Evolutionary conservation across 2,113 vertebrate species (phyloP).

Genomic region (Gambusia holbrooki): DNA sequence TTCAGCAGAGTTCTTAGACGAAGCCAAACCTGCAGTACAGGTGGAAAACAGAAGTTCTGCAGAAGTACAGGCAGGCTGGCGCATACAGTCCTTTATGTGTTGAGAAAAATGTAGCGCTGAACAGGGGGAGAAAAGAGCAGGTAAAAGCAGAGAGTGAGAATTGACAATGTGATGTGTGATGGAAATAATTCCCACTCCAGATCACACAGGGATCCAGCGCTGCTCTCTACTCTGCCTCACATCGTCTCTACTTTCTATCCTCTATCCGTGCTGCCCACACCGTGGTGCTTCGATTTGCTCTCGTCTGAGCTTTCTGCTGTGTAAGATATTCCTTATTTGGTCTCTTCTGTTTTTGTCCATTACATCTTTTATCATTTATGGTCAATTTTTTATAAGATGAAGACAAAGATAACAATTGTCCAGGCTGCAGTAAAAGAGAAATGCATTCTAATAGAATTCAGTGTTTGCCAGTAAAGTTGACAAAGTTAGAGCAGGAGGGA

Average conservation of each 20-base stretch:
- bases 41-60: background rate
- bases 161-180: slow-evolving; percentile 53
- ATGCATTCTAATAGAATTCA: background rate
- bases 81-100: background rate
- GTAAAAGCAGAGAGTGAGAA: slow-evolving; percentile 25
- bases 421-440: no score
- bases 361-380: background rate
- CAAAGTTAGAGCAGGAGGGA: background rate
- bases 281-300: background rate
- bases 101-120: background rate
- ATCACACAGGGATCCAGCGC: slow-evolving; percentile 40
- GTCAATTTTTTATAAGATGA: background rate
- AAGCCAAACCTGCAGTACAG: background rate
- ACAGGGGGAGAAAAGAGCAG: background rate
- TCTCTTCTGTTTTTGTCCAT: background rate
- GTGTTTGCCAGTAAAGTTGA: background rate
- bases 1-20: background rate
- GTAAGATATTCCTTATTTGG: background rate
- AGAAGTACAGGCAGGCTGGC: background rate
- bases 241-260: slow-evolving; percentile 9
- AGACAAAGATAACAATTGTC: background rate
- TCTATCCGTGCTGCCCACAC: slow-evolving; percentile 6
- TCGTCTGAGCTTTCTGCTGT: slow-evolving; percentile 2
- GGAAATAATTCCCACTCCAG: slow-evolving; percentile 63
- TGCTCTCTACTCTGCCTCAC: slow-evolving; percentile 20